These are phyloP conservation scores for Numida meleagris DNA, from an alignment of 2,113 vertebrate genomes.

Conservation along the genomic window DNA sequence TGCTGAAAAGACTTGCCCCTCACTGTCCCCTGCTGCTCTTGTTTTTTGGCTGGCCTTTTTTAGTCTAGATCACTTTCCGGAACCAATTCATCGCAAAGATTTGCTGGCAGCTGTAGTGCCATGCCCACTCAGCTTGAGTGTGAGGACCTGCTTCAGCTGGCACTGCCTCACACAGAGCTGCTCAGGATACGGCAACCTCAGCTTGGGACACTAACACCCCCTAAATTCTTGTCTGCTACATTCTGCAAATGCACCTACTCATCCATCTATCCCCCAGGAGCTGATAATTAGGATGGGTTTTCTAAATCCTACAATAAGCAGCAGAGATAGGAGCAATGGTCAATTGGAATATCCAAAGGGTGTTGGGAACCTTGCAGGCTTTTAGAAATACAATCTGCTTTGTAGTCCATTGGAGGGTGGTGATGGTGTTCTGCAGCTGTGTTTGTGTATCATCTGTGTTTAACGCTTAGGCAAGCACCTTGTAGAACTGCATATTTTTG, in stretches of 20 bases:
- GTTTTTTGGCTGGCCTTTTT: background rate
- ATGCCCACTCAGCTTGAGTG: background rate
- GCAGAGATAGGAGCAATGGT: background rate
- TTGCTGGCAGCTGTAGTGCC: background rate
- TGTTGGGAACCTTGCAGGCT: background rate
- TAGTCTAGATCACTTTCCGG: background rate
- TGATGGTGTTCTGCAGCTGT: background rate
- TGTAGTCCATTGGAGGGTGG: background rate
- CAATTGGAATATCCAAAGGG: background rate
- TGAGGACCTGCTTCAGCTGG: background rate
- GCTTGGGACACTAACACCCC: background rate
- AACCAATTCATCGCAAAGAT: background rate
- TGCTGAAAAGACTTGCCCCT: background rate
- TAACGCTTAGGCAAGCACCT: background rate
- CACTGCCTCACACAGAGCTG: background rate
- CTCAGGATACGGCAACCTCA: background rate
- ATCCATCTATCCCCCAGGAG: background rate
- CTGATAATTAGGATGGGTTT: background rate
- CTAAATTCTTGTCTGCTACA: background rate
- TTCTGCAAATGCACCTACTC: background rate
- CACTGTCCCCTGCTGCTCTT: background rate
- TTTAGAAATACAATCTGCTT: background rate
- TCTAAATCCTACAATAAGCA: constrained; percentile 6
- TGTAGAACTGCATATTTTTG: background rate
- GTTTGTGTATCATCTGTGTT: background rate